phyloP scores from a whole-genome alignment of 1,140 invertebrate genomes.

The Nephila pilipes region DNA sequence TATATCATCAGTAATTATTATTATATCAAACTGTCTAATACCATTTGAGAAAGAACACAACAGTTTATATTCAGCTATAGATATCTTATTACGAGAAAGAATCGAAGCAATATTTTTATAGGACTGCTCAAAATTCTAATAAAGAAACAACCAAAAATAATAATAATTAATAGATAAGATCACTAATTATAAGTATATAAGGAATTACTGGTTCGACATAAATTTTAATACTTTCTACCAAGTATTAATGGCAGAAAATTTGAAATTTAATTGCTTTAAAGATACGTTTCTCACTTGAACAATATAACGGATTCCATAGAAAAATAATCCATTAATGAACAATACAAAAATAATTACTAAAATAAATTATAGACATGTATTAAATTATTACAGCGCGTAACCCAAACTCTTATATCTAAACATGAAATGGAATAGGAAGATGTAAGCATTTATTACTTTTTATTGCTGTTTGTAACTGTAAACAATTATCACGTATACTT shows the following conservation, averaged over 20 bases:
- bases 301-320: neutral
- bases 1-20: too few relatives aligned
- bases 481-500: slow-evolving; percentile 38
- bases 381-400: neutral
- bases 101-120: neutral
- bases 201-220: neutral
- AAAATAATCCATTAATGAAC: neutral
- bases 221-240: neutral
- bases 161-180: neutral
- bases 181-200: neutral
- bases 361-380: neutral
- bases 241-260: neutral
- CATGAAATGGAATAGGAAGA: neutral
- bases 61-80: too few relatives aligned
- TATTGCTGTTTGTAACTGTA: slow-evolving; percentile 5
- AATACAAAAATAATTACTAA: neutral
- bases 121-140: neutral
- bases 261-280: neutral
- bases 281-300: neutral
- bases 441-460: slow-evolving; percentile 2
- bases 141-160: neutral
- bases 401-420: neutral
- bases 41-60: too few relatives aligned
- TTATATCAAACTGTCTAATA: too few relatives aligned
- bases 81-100: too few relatives aligned